Conservation (phyloP, 2,797 vertebrate species). For the Hydrolagus colliei region DNA sequence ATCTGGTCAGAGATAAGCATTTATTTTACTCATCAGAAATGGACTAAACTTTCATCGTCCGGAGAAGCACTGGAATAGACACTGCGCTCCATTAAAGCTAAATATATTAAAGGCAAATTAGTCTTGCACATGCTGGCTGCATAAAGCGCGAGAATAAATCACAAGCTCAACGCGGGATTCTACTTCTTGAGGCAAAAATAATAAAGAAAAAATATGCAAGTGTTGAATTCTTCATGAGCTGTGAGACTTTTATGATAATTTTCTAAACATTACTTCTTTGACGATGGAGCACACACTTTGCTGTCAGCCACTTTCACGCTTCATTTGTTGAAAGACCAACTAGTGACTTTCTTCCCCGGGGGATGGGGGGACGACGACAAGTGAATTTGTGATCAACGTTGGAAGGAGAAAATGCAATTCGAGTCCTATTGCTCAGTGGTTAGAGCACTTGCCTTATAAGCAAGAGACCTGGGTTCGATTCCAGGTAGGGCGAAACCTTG, state of each 20-base stretch:
- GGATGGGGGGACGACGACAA: background rate
- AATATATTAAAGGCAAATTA: background rate
- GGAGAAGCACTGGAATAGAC: background rate
- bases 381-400: background rate
- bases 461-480: too few species aligned
- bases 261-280: slow-evolving; percentile 4
- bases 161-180: background rate
- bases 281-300: background rate
- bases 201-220: background rate
- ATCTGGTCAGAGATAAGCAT: background rate
- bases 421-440: too few species aligned
- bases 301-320: background rate
- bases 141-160: background rate
- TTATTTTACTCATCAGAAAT: background rate
- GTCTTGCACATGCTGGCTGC: background rate
- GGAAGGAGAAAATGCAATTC: background rate
- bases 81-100: background rate
- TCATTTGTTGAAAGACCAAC: too few species aligned
- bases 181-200: slow-evolving; percentile 20
- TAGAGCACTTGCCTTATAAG: too few species aligned
- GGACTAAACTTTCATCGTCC: background rate
- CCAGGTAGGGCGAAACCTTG: too few species aligned
- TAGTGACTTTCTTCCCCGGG: too few species aligned
- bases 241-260: background rate
- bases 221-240: slow-evolving; percentile 12